Conservation (phyloP, 2,797 vertebrate genomes). For the Vultur gryphus region DNA sequence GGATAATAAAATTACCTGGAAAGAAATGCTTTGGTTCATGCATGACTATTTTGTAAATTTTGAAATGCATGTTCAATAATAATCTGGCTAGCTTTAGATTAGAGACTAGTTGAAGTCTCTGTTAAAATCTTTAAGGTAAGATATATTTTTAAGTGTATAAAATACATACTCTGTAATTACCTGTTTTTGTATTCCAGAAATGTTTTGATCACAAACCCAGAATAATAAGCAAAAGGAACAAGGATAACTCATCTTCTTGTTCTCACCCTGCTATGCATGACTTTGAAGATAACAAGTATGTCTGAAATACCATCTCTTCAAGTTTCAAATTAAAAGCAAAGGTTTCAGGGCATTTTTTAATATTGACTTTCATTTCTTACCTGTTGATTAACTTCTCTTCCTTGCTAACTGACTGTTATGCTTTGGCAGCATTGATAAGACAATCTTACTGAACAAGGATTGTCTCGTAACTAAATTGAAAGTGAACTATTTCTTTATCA, state of each 20-base stretch:
- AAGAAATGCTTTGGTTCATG: background rate
- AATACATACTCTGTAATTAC: background rate
- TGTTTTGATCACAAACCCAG: conserved; percentile 99
- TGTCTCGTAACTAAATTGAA: background rate
- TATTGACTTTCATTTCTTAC: background rate
- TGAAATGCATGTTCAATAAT: background rate
- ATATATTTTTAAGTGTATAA: background rate
- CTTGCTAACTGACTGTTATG: background rate
- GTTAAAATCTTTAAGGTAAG: background rate
- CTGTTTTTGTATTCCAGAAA: conserved; percentile 81
- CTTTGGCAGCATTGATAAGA: background rate
- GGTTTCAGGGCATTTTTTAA: background rate
- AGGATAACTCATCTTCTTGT: conserved; percentile 89
- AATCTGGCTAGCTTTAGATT: background rate
- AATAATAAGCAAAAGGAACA: conserved; percentile 98
- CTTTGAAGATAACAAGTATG: conserved; percentile 96
- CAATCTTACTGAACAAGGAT: background rate
- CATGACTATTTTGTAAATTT: background rate
- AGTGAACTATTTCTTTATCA: background rate
- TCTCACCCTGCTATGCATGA: conserved; percentile 93
- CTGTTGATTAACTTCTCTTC: background rate
- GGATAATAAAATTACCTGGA: background rate
- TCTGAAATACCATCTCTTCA: background rate
- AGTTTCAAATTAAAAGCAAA: background rate
- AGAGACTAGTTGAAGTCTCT: background rate